Conservation (phyloP, 2,888 invertebrate genomes). For the Galerucella nymphaeae region DNA sequence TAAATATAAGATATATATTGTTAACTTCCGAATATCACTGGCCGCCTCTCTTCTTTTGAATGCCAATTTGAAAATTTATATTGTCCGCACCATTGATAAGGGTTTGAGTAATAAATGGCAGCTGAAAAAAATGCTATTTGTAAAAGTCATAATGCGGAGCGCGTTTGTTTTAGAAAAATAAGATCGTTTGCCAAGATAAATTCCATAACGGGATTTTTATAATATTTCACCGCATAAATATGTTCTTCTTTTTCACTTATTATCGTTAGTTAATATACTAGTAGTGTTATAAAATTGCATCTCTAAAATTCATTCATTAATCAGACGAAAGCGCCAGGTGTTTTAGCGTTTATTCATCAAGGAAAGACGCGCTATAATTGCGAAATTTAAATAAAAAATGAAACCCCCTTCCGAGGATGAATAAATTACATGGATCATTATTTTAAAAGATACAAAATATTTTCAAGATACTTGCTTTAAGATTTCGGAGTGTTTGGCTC, state of each 20-base stretch:
- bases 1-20: constrained; percentile 63
- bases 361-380: neutral
- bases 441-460: neutral
- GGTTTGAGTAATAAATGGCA: constrained; percentile 61
- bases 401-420: neutral
- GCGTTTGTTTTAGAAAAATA: constrained; percentile 49
- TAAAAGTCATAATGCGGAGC: constrained; percentile 55
- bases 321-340: constrained; percentile 5
- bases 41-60: constrained; percentile 32
- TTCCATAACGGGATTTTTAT: constrained; percentile 41
- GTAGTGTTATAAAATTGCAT: too few relatives aligned
- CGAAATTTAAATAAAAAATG: constrained; percentile 10
- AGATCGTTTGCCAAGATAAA: constrained; percentile 43
- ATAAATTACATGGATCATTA: constrained; percentile 2
- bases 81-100: constrained; percentile 63
- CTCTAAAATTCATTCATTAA: constrained; percentile 8
- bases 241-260: too few relatives aligned
- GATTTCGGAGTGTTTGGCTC: too few relatives aligned
- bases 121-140: constrained; percentile 62
- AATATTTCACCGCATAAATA: too few relatives aligned
- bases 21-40: constrained; percentile 38
- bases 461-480: too few relatives aligned
- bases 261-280: too few relatives aligned
- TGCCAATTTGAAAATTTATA: constrained; percentile 63
- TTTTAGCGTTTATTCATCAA: constrained; percentile 9